phyloP scores from a whole-genome alignment of 2,888 invertebrate species.

The Harmothoe impar region DNA sequence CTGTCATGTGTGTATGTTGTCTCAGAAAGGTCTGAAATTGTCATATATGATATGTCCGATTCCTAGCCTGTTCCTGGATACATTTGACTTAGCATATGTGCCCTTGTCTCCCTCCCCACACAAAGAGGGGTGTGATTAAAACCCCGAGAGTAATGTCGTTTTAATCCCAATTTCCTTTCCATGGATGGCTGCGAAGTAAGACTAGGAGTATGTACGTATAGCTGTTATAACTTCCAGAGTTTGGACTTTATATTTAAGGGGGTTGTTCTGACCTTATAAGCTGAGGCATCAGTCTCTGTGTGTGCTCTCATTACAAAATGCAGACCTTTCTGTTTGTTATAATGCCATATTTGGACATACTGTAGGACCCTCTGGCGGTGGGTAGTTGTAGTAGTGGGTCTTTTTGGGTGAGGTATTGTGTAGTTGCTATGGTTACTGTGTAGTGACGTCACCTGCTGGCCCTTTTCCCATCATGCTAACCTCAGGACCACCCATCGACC shows the following conservation, averaged over 20 bases:
- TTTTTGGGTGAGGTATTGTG: background rate
- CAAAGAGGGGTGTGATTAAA: background rate
- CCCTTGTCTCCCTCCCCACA: background rate
- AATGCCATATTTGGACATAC: background rate
- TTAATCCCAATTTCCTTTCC: background rate
- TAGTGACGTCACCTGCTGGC: constrained; percentile 40
- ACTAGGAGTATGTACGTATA: constrained; percentile 52
- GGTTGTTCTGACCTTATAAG: no score
- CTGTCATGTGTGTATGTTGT: background rate
- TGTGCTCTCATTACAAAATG: no score
- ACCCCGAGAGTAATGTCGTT: background rate
- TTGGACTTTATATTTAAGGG: no score
- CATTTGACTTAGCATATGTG: background rate
- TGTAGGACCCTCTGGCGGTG: background rate
- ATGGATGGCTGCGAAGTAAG: constrained; percentile 18
- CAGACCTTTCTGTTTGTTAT: no score
- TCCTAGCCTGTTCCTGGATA: background rate
- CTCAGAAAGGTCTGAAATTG: background rate
- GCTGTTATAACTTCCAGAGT: background rate
- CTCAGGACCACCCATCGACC: constrained; percentile 42
- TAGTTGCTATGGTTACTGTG: constrained; percentile 27
- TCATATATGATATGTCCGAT: background rate
- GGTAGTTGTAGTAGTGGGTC: background rate
- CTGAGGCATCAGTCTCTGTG: no score
- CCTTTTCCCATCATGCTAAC: background rate